These are phyloP conservation scores for Clarias magur DNA, from an alignment of 2,113 vertebrate species.

Conservation along the genomic window DNA sequence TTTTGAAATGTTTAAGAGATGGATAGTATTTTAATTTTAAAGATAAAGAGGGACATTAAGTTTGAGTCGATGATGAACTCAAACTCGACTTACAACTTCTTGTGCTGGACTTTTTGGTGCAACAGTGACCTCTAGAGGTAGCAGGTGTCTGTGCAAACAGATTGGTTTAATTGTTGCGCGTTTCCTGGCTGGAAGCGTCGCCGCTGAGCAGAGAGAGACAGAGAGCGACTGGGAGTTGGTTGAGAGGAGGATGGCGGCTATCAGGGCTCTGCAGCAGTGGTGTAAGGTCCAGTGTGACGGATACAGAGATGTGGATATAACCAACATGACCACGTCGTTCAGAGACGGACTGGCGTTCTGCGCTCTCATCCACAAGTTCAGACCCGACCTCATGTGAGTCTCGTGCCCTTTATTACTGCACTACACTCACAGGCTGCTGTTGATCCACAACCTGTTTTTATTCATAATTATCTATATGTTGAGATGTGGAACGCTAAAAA, in stretches of 20 bases:
- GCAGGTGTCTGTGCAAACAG: background rate
- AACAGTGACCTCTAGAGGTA: constrained; percentile 3
- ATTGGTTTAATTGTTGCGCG: background rate
- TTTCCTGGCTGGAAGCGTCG: background rate
- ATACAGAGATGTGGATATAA: constrained; percentile 85
- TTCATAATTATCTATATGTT: background rate
- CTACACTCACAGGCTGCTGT: too few relatives aligned
- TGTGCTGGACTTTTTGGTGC: background rate
- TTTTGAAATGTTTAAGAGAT: background rate
- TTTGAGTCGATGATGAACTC: background rate
- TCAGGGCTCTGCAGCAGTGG: constrained; percentile 90
- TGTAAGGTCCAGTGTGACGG: constrained; percentile 88
- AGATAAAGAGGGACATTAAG: background rate
- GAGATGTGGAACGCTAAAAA: background rate
- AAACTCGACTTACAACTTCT: background rate
- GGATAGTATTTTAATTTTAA: background rate
- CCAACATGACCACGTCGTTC: constrained; percentile 96
- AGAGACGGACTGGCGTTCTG: constrained; percentile 94
- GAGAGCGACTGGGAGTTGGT: background rate
- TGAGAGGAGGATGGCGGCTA: constrained; percentile 80
- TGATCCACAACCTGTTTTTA: too few relatives aligned
- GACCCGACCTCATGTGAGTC: constrained; percentile 93
- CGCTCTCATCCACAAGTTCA: constrained; percentile 90
- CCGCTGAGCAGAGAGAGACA: background rate
- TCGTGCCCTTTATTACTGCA: too few relatives aligned